Percentiles rank a stretch among this genome's conserved stretches.
Evolutionary conservation across 2,888 invertebrate species (phyloP).

Genomic region (Monopis laevigella): DNA sequence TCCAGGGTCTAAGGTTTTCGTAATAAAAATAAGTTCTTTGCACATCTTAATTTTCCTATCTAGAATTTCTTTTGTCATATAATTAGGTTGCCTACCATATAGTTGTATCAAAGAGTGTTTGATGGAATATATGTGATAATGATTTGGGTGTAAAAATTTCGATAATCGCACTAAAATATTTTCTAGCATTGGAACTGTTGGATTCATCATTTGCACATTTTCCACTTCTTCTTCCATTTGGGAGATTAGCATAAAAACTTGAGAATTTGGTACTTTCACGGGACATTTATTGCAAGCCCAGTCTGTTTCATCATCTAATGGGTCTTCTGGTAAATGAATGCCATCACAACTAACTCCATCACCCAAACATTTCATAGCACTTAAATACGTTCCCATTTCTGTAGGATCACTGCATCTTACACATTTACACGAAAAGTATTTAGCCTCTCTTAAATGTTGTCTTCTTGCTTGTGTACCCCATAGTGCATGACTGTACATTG

Average conservation of each 20-base stretch:
- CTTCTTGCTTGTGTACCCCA: conserved; percentile 87
- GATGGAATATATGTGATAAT: conserved; percentile 83
- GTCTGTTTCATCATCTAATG: conserved; percentile 74
- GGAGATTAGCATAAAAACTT: conserved; percentile 73
- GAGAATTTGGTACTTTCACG: conserved; percentile 69
- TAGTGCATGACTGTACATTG: conserved; percentile 87
- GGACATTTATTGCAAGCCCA: conserved; percentile 81
- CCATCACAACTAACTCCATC: conserved; percentile 71
- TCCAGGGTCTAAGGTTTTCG: conserved; percentile 75
- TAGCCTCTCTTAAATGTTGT: conserved; percentile 79
- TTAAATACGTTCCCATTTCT: conserved; percentile 79
- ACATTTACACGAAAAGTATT: conserved; percentile 82
- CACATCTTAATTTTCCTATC: conserved; percentile 75
- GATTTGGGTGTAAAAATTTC: conserved; percentile 82
- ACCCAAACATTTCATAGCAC: conserved; percentile 74
- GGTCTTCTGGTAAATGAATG: conserved; percentile 74
- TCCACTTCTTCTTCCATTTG: conserved; percentile 84
- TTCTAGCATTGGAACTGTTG: conserved; percentile 69
- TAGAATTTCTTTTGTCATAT: conserved; percentile 68
- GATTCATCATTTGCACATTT: conserved; percentile 67
- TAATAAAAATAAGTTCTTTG: conserved; percentile 70
- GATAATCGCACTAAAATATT: conserved; percentile 73
- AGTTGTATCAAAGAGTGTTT: conserved; percentile 85
- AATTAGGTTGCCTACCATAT: conserved; percentile 75
- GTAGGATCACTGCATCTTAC: conserved; percentile 81